phyloP scores from a whole-genome alignment of 1,140 invertebrate genomes.

The Saccostrea echinata region DNA sequence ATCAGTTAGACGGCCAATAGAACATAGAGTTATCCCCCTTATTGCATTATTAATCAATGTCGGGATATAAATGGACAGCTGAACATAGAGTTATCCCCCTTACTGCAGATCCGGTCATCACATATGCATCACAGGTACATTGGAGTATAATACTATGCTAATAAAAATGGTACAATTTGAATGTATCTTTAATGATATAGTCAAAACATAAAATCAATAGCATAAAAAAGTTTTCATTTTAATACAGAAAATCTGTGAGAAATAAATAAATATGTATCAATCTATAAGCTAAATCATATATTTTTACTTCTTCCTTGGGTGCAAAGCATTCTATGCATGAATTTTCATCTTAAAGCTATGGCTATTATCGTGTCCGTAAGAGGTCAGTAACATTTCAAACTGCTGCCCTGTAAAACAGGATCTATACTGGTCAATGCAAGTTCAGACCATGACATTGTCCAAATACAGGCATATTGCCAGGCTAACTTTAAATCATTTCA shows the following conservation, averaged over 20 bases:
- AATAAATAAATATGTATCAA: too few relatives aligned
- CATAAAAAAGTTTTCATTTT: too few relatives aligned
- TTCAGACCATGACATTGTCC: neutral
- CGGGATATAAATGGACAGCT: too few relatives aligned
- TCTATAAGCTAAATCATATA: too few relatives aligned
- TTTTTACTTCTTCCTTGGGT: neutral
- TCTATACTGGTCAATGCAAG: neutral
- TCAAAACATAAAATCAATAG: too few relatives aligned
- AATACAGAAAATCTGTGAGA: too few relatives aligned
- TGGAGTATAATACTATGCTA: too few relatives aligned
- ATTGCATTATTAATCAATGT: neutral
- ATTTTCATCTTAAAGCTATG: neutral
- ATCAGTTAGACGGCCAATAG: neutral
- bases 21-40: slow-evolving; percentile 27
- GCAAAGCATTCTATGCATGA: neutral
- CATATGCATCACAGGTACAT: too few relatives aligned
- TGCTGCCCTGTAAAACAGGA: neutral
- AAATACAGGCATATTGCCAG: neutral
- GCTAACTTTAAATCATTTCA: neutral
- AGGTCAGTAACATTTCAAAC: neutral
- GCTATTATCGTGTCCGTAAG: neutral
- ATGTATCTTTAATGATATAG: too few relatives aligned
- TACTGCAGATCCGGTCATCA: neutral
- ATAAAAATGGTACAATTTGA: too few relatives aligned
- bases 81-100: neutral